These are phyloP conservation scores for Cygnus olor DNA, from an alignment of 2,797 vertebrate species.

Conservation along the genomic window DNA sequence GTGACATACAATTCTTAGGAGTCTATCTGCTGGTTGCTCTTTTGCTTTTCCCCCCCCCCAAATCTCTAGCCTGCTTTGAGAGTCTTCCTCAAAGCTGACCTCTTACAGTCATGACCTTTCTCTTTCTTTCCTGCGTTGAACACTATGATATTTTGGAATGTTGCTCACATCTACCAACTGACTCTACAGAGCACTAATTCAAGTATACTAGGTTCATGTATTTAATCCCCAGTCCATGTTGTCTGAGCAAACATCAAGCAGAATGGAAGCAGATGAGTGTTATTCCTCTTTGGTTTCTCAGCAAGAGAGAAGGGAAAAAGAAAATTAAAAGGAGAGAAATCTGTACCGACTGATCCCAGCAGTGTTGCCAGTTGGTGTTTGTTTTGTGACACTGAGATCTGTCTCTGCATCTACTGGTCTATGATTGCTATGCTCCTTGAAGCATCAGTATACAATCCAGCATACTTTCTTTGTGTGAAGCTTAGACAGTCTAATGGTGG, in stretches of 20 bases:
- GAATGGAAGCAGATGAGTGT: background rate
- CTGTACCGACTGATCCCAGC: background rate
- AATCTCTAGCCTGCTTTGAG: background rate
- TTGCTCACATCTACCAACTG: background rate
- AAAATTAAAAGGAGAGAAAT: background rate
- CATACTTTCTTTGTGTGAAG: background rate
- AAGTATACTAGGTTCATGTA: too few species aligned
- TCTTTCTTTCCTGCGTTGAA: background rate
- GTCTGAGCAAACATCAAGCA: background rate
- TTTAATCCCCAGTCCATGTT: background rate
- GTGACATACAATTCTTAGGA: background rate
- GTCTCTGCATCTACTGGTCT: background rate
- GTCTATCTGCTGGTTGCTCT: background rate
- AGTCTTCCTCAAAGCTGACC: background rate
- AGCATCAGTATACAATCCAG: background rate
- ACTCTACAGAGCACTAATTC: background rate
- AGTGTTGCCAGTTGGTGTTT: background rate
- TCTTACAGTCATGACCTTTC: background rate
- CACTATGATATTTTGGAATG: background rate
- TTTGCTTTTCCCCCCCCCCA: too few species aligned
- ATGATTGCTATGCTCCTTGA: background rate
- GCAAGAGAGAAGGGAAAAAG: background rate
- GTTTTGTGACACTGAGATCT: background rate
- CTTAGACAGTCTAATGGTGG: background rate
- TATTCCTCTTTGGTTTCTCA: background rate